Percentiles rank a stretch among this genome's conserved stretches.
Evolutionary conservation across 1,140 invertebrate genomes (phyloP).

Genomic region (Goniozus legneri): DNA sequence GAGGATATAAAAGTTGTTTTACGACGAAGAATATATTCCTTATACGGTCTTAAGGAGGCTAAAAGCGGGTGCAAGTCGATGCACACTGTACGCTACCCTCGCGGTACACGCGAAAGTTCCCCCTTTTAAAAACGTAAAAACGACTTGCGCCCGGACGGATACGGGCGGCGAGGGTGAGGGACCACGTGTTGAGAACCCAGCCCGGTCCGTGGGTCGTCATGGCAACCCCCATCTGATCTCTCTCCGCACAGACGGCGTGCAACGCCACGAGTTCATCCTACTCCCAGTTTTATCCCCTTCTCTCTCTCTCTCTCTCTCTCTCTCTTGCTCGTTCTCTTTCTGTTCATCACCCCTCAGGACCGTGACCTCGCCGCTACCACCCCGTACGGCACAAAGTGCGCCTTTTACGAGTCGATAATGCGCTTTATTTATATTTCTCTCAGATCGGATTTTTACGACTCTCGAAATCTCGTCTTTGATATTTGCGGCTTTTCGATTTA

Average conservation of each 20-base stretch:
- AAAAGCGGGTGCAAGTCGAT: neutral
- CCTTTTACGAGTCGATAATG: no score
- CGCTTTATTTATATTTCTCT: no score
- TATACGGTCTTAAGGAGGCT: no score
- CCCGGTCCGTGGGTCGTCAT: conserved; percentile 38
- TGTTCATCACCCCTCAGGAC: conserved; percentile 10
- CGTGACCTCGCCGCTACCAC: conserved; percentile 10
- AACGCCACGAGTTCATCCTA: conserved; percentile 5
- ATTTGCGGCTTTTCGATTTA: no score
- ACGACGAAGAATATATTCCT: no score
- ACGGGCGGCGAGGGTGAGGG: conserved; percentile 1
- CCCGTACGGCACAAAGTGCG: no score
- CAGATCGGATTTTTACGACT: no score
- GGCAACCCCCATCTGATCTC: conserved; percentile 37
- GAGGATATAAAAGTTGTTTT: no score
- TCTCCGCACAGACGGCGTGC: conserved; percentile 20
- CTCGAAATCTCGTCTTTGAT: no score
- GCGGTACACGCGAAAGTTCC: no score
- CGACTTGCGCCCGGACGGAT: conserved; percentile 8
- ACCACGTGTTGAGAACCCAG: conserved; percentile 48
- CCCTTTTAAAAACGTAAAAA: conserved; percentile 32
- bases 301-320: neutral
- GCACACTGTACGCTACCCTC: neutral
- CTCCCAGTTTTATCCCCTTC: conserved; percentile 1
- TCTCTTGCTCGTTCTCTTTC: neutral